Evolutionary conservation across 1,140 invertebrate genomes (phyloP).

Genomic region (Limonius californicus): DNA sequence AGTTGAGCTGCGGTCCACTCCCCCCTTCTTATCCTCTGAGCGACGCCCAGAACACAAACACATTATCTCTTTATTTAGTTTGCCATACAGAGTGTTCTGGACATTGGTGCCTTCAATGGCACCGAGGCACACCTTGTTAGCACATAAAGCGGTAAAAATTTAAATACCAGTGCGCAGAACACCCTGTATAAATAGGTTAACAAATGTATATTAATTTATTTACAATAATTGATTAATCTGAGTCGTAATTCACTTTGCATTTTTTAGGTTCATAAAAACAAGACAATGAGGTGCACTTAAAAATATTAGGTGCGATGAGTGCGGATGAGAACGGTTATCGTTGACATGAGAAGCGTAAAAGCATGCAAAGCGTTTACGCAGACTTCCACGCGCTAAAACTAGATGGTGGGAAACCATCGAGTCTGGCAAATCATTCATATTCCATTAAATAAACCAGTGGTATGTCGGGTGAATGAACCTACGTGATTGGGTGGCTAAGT

Average conservation of each 20-base stretch:
- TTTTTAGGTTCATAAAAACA: too few relatives aligned
- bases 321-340: not conserved
- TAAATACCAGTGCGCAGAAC: too few relatives aligned
- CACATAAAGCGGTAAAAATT: too few relatives aligned
- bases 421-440: not conserved
- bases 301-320: not conserved
- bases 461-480: constrained; percentile 42
- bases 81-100: not conserved
- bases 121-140: too few relatives aligned
- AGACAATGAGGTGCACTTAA: not conserved
- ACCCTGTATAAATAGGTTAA: too few relatives aligned
- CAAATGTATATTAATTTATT: not conserved
- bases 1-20: constrained; percentile 88
- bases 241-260: too few relatives aligned
- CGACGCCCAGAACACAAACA: constrained; percentile 48
- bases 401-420: not conserved
- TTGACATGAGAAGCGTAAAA: not conserved
- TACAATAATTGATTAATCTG: not conserved
- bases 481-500: constrained; percentile 18
- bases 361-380: not conserved
- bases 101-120: not conserved
- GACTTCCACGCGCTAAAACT: not conserved
- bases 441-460: constrained; percentile 45
- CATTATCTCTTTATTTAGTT: constrained; percentile 32
- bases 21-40: constrained; percentile 82